A percentile compares a stretch with the other conserved stretches of the same genome.
These are phyloP conservation scores for Drosophila paulistorum DNA, from an alignment of 1,140 invertebrate species.

Conservation along the genomic window DNA sequence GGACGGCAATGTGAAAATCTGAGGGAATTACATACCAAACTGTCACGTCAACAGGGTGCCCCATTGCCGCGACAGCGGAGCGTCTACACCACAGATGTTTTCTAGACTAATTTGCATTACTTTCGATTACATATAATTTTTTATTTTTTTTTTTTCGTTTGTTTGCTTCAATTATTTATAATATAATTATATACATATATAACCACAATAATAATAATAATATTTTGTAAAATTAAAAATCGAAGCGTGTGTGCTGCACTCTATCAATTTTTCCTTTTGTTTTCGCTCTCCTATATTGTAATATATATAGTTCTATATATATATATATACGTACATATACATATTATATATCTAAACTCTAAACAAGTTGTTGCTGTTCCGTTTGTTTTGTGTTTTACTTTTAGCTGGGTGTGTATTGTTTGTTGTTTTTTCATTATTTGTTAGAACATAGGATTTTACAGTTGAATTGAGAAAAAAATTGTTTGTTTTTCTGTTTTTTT, in stretches of 20 bases:
- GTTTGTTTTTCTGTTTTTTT: conserved; percentile 24
- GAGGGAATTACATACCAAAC: conserved; percentile 61
- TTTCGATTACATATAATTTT: conserved; percentile 82
- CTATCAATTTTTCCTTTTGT: conserved; percentile 71
- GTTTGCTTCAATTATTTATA: conserved; percentile 82
- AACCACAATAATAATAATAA: conserved; percentile 82
- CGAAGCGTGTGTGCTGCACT: conserved; percentile 81
- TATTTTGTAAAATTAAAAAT: conserved; percentile 82
- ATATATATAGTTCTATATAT: conserved; percentile 60
- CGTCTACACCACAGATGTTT: conserved; percentile 80
- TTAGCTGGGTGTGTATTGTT: conserved; percentile 40
- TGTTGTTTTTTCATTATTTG: conserved; percentile 28
- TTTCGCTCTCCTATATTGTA: conserved; percentile 25
- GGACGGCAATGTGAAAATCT: conserved; percentile 65
- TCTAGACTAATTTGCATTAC: conserved; percentile 53
- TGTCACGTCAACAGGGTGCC: conserved; percentile 66
- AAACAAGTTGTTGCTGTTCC: conserved; percentile 67
- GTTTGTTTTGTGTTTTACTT: conserved; percentile 32
- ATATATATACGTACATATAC: conserved; percentile 58
- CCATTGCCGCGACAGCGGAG: conserved; percentile 79
- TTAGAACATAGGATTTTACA: conserved; percentile 76
- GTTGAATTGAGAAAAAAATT: conserved; percentile 53
- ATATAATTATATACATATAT: conserved; percentile 83
- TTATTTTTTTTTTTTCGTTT: conserved; percentile 72
- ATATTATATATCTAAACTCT: conserved; percentile 64